Evolutionary conservation across 1,140 invertebrate genomes (phyloP).

Genomic region (Phenacoccus solenopsis): DNA sequence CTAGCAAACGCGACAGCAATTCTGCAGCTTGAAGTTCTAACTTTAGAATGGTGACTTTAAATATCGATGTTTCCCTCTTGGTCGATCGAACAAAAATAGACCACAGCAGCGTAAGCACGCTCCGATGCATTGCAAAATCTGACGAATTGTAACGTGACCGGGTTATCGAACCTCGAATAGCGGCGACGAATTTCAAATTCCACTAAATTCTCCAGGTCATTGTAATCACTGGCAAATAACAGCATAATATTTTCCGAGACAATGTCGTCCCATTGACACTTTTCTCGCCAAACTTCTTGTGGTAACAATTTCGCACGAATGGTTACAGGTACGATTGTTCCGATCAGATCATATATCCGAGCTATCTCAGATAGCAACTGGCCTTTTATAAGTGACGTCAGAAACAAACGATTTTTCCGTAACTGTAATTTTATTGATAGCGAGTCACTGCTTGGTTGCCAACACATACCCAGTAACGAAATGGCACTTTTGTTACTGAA

Average conservation of each 20-base stretch:
- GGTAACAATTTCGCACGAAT: not conserved
- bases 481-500: not conserved
- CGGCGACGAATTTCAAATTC: too few species aligned
- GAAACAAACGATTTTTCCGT: not conserved
- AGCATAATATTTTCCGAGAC: not conserved
- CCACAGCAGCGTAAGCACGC: conserved; percentile 3
- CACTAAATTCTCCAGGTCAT: too few species aligned
- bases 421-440: not conserved
- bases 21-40: not conserved
- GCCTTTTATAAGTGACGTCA: not conserved
- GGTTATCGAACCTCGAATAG: too few species aligned
- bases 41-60: not conserved
- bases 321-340: not conserved
- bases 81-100: not conserved
- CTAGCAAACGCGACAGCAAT: not conserved
- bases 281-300: not conserved
- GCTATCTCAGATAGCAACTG: not conserved
- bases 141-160: not conserved
- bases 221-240: too few species aligned
- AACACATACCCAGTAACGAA: not conserved
- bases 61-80: not conserved
- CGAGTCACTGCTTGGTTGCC: not conserved
- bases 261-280: not conserved
- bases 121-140: conserved; percentile 15
- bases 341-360: not conserved